These are phyloP conservation scores for Arctopsyche grandis DNA, from an alignment of 1,140 invertebrate species.

Conservation along the genomic window DNA sequence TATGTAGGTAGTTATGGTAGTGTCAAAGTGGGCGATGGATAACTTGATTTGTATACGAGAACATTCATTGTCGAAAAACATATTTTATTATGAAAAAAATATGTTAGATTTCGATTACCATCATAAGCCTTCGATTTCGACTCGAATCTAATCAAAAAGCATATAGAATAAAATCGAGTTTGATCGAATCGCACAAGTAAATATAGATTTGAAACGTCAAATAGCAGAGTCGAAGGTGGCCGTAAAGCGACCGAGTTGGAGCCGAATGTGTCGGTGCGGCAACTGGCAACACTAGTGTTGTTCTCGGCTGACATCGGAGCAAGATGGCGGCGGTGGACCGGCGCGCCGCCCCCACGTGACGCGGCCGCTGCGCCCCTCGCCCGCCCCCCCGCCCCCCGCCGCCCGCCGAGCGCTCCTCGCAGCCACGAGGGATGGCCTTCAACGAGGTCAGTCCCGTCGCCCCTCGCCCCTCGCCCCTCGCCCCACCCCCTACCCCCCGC, in stretches of 20 bases:
- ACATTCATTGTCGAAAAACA: too few species aligned
- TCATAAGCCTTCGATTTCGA: too few species aligned
- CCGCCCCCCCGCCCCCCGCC: not conserved
- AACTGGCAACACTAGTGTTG: conserved; percentile 17
- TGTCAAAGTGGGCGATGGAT: too few species aligned
- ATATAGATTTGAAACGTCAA: not conserved
- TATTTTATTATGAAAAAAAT: too few species aligned
- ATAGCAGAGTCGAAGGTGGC: not conserved
- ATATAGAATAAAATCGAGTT: too few species aligned
- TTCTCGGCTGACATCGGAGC: conserved; percentile 34
- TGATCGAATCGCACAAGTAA: too few species aligned
- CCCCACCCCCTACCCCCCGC: not conserved
- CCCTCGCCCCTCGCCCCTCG: not conserved
- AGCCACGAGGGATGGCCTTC: conserved; percentile 65
- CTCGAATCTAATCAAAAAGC: too few species aligned
- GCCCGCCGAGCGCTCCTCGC: not conserved
- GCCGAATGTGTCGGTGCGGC: not conserved
- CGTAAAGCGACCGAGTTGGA: not conserved
- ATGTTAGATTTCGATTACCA: too few species aligned
- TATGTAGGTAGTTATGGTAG: too few species aligned
- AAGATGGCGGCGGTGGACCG: conserved; percentile 38
- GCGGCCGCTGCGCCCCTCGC: not conserved
- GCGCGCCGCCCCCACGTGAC: conserved; percentile 24
- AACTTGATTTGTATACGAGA: too few species aligned
- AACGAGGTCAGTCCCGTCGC: conserved; percentile 62